Base-by-base conservation (phyloP, 1,140 invertebrate species). In the Drosophila repleta region DNA sequence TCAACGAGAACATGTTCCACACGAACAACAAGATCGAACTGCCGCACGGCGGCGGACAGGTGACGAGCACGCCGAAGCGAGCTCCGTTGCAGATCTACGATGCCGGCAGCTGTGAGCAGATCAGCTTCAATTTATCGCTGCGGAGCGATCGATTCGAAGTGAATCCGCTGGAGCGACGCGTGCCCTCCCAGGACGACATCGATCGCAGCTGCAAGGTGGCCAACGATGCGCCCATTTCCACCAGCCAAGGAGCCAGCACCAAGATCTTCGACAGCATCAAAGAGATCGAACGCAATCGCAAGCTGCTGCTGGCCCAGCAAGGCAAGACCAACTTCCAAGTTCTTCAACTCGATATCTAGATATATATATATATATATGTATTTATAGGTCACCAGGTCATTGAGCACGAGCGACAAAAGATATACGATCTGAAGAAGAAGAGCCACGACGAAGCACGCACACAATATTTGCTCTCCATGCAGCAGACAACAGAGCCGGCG, bases 251-350 rank as follows among this genome's bases (percentile, higher is more conserved):
- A 11, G 93, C 95, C 77, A 94, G 96, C 17, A 94, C 95, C 71
- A 95, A 96, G 83, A 97, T 97, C n/a, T 94, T 97, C 53, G 96
- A 97, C 73, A 97, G 96, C 74, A 93, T 98, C 29, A 95, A 96
- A 92, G 97, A 98, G 93, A 97, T 98, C 63, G 97, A 98, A 92
- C 94, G 96, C 90, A 97, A 97, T 92, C 93, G 97, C 46, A 95
- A 97, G 80, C 93, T 96, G 69, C 95, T 97, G 93, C 93, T 98
- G 79, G 96, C 96, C 63, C 96, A 97, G 92, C 96, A 98, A 96
- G 97, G 97, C 97, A 92, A 87, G 81, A 13, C 3, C 2, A 35
- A 3, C 0, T 35, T 11, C 11, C n/a, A n/a, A 35, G 11, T 35
- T 35, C 11, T 2, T 35, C 2, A 35, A 11, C 8, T 35, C 32